Conservation (phyloP, 2,888 invertebrate genomes). For the Cerastis rubricosa region DNA sequence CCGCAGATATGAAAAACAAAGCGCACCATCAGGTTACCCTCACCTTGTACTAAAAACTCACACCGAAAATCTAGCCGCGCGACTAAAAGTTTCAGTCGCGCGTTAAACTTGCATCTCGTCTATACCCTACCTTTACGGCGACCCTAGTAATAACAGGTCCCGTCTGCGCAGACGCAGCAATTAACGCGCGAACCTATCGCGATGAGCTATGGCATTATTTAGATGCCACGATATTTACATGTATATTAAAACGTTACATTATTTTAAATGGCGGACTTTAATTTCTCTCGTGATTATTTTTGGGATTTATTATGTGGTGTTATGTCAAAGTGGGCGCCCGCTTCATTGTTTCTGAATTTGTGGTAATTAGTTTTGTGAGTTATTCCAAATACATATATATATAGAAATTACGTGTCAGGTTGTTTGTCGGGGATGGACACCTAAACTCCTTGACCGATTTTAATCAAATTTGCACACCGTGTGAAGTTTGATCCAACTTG, state of each 20-base stretch:
- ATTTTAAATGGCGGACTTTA: constrained; percentile 45
- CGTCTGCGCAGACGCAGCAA: constrained; percentile 73
- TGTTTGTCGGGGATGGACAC: no score
- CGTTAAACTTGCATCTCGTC: constrained; percentile 1
- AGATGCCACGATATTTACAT: constrained; percentile 76
- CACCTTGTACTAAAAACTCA: no score
- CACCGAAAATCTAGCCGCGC: not conserved
- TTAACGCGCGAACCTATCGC: constrained; percentile 81
- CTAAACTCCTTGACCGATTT: no score
- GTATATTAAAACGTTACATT: constrained; percentile 69
- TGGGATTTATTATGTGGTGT: constrained; percentile 23
- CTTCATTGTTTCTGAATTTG: constrained; percentile 5
- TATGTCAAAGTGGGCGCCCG: not conserved
- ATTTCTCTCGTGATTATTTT: constrained; percentile 42
- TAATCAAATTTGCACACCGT: no score
- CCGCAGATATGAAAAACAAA: not conserved
- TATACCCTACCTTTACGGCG: constrained; percentile 43
- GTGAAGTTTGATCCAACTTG: no score
- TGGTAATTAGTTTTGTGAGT: constrained; percentile 21
- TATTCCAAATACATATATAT: no score
- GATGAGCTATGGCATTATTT: constrained; percentile 79
- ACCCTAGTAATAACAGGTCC: constrained; percentile 73
- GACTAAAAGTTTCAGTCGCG: not conserved
- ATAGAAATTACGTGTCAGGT: no score
- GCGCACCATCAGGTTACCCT: not conserved